Evolutionary conservation across 2,113 vertebrate species (phyloP).

Genomic region (Hystrix cristata): DNA sequence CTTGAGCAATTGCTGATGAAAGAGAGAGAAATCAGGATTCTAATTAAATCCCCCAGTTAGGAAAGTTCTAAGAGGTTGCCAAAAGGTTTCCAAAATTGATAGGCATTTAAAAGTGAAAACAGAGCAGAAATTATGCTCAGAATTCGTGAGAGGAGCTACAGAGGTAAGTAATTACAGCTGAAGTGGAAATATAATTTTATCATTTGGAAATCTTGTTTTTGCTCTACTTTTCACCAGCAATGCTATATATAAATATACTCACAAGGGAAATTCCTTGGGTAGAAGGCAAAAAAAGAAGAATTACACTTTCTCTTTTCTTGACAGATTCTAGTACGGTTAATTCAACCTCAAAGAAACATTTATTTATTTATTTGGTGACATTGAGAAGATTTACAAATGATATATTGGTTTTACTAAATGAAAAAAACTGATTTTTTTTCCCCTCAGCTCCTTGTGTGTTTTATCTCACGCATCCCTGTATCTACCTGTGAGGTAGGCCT

Average conservation of each 20-base stretch:
- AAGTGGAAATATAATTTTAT: conserved; percentile 66
- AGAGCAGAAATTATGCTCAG: conserved; percentile 56
- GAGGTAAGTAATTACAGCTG: conserved; percentile 72
- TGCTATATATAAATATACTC: conserved; percentile 57
- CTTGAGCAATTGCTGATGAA: conserved; percentile 48
- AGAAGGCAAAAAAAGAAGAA: conserved; percentile 63
- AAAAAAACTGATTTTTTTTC: background rate
- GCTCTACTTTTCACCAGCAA: conserved; percentile 49
- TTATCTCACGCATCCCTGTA: background rate
- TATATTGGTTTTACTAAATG: conserved; percentile 10
- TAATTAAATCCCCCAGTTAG: conserved; percentile 68
- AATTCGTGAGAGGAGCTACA: conserved; percentile 3
- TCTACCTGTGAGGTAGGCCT: background rate
- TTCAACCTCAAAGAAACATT: conserved; percentile 34
- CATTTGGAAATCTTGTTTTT: conserved; percentile 69
- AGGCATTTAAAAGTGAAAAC: conserved; percentile 68
- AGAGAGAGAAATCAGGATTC: conserved; percentile 53
- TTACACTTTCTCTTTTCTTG: background rate
- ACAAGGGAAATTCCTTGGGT: conserved; percentile 59
- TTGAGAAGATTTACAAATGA: background rate
- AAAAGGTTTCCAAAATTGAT: conserved; percentile 55
- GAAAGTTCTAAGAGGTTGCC: conserved; percentile 64
- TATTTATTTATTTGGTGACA: conserved; percentile 3
- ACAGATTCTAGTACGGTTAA: conserved; percentile 11
- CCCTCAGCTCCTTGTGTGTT: background rate